Evolutionary conservation across 2,888 invertebrate genomes (phyloP), one percentile per base, ranked within the genome.

Genomic region (Panzeria rudis): DNA sequence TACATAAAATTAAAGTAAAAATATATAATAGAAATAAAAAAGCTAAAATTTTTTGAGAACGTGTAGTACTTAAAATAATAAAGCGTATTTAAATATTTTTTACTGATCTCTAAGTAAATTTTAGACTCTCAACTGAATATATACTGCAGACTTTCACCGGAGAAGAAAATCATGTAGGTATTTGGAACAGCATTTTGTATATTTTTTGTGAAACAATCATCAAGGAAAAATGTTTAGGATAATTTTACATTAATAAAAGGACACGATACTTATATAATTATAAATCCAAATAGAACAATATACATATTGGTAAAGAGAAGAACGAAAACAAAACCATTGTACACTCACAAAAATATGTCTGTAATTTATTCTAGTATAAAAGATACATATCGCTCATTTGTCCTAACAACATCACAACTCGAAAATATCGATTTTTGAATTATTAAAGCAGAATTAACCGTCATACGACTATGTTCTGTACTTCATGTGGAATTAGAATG

Each of bases 121-220:
- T 38, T 50, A 2, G 17, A 25, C 15, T 32, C 9, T 2, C 13
- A 1, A 35, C 9, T 38, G 38, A 38, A 38, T 35, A 15, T 17
- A 44, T 17, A 68, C 56, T 73, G 20, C 35, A 68, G 20, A 25
- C 47, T 73, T 64, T 61, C 50, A 20, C 29, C 23, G 66, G 29
- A 41, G 56, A 66, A 61, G 41, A 59, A 38, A n/a, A n/a, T 56
- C 23, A 47, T 73, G 52, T 75, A 80, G 73, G 80, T 81, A 75
- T 79, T 61, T 69, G 38, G 11, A 59, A 29, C 3, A 50, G 8
- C 2, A 73, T 35, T 38, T 61, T 61, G 13, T 25, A 62, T 17
- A 3, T 52, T 32, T 59, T 73, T 62, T 15, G 0, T 13, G 1
- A 23, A 54, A n/a, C 56, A 25, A 20, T 50, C 23, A 41, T 13